Conservation (phyloP, 2,797 vertebrate genomes). For the Siniperca obscura region DNA sequence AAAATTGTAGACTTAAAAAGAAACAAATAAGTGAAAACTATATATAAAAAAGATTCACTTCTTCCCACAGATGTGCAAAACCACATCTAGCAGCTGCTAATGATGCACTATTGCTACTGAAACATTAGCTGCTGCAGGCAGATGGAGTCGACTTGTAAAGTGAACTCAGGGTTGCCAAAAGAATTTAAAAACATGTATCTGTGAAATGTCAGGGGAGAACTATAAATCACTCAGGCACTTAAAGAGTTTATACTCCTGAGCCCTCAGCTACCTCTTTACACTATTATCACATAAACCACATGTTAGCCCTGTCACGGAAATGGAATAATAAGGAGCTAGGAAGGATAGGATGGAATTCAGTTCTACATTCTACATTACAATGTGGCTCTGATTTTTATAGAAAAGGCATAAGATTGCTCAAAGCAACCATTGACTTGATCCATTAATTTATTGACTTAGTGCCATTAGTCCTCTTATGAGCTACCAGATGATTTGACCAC, state of each 20-base stretch:
- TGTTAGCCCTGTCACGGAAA: slow-evolving; percentile 29
- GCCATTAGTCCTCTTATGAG: slow-evolving; percentile 10
- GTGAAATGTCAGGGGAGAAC: slow-evolving; percentile 28
- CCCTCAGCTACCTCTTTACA: slow-evolving; percentile 24
- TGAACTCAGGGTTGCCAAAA: slow-evolving; percentile 7
- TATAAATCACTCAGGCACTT: slow-evolving; percentile 45
- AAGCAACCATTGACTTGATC: slow-evolving; percentile 3
- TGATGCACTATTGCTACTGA: background rate
- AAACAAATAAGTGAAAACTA: too few relatives aligned
- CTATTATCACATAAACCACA: slow-evolving; percentile 43
- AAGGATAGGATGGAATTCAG: background rate
- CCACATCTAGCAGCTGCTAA: background rate
- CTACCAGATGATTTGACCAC: slow-evolving; percentile 6
- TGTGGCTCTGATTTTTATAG: slow-evolving; percentile 18
- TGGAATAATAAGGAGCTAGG: slow-evolving; percentile 11
- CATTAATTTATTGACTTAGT: background rate
- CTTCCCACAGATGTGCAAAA: slow-evolving; percentile 1
- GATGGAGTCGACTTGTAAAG: slow-evolving; percentile 14
- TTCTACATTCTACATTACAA: background rate
- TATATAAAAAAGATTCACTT: background rate
- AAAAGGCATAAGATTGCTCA: background rate
- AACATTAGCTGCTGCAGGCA: slow-evolving; percentile 31
- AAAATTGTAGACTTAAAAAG: too few relatives aligned
- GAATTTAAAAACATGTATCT: slow-evolving; percentile 33
- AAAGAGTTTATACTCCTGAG: slow-evolving; percentile 30